Base-by-base conservation (phyloP, 2,797 vertebrate genomes). In the Pangasius djambal region DNA sequence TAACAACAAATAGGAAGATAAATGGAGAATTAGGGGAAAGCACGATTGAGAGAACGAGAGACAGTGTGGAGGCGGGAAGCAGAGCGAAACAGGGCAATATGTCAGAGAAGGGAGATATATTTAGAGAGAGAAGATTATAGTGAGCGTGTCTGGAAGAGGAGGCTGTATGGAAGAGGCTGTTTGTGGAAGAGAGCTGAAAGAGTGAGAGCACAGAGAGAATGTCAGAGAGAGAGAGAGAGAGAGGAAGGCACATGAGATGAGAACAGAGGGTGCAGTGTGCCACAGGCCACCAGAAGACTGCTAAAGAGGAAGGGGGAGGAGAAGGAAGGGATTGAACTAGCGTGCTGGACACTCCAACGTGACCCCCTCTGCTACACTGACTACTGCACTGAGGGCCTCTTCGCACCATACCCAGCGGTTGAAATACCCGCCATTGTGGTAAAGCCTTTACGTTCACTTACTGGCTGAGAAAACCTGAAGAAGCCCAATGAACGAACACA, bases 251-350 rank as follows among this genome's bases (percentile, higher is more conserved):
- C 31, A 85, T 81, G 59, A 75, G 70, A 40, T 20, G 55, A 91
- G 86, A 89, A 88, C 88, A 90, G 90, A 90, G 89, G 69, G 74
- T 85, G 83, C 74, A 90, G 88, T 92, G 89, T 92, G 89, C 84
- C 57, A 75, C 22, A 44, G 57, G 78, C 87, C 86, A 85, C 87
- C 88, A 86, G 90, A 91, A 77, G 89, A 90, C 89, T 69, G 89
- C 87, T 90, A 90, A 88, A 90, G 88, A 91, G 89, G 82, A 88
- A 83, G 13, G 61, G 87, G 86, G 86, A 52, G 55, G 72, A 86
- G 83, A 87, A 63, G 67, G 75, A 79, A 72, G 31, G 79, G 83
- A 81, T 48, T 81, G 84, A 88, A 85, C 74, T 57, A 87, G 84
- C 37, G 34, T 4, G 59, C 57, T 82, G 89, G 87, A 89, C 87